A percentile compares a stretch with the other conserved stretches of the same genome.
These are phyloP conservation scores for Pegoplata infirma DNA, from an alignment of 2,888 invertebrate genomes.

Conservation along the genomic window DNA sequence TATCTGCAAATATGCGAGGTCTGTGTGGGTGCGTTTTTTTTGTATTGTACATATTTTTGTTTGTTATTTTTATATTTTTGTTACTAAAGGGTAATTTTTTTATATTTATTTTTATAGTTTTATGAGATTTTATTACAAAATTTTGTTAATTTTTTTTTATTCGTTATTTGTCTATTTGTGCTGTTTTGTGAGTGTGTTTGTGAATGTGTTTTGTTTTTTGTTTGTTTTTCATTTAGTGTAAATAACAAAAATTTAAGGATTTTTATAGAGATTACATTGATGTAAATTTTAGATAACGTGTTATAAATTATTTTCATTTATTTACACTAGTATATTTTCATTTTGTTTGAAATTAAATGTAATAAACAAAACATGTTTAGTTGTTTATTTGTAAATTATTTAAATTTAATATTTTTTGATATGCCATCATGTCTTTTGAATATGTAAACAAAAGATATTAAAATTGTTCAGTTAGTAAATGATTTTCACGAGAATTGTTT, in stretches of 20 bases:
- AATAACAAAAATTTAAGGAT: constrained; percentile 45
- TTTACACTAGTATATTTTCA: background rate
- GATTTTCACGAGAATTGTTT: no score
- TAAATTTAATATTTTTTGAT: background rate
- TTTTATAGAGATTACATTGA: constrained; percentile 45
- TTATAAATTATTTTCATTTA: background rate
- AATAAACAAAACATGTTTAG: background rate
- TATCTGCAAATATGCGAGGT: no score
- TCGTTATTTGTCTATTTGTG: no score
- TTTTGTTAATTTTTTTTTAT: constrained; percentile 12
- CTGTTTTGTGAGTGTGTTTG: no score
- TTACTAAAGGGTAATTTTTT: no score
- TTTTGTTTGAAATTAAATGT: background rate
- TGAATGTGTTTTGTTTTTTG: no score
- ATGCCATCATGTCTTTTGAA: background rate
- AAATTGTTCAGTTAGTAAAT: no score
- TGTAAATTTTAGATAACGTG: constrained; percentile 4
- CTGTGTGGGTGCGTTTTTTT: no score
- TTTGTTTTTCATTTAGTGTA: constrained; percentile 27
- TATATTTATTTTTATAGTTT: constrained; percentile 18
- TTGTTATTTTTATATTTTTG: no score
- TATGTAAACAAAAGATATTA: background rate
- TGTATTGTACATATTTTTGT: no score
- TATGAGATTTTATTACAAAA: background rate
- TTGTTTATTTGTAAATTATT: background rate